Conservation (phyloP, 2,113 vertebrate genomes). For the Apodemus sylvaticus region DNA sequence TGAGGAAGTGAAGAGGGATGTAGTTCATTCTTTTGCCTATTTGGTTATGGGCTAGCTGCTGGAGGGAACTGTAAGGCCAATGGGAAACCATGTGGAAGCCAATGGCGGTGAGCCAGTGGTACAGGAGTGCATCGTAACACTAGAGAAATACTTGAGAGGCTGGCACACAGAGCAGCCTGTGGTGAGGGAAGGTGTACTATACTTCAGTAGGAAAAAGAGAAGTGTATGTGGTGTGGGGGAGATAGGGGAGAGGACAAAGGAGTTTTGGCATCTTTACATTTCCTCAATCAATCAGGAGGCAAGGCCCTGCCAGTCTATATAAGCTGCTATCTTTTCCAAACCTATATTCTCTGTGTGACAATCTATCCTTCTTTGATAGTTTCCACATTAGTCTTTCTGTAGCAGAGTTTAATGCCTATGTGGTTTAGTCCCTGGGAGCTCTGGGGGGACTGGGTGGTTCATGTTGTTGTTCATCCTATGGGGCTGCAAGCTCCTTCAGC, state of each 20-base stretch:
- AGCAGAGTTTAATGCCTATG: background rate
- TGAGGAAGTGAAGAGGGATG: background rate
- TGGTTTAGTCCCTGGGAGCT: no score
- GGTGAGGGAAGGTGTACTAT: background rate
- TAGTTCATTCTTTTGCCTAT: background rate
- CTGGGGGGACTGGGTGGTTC: no score
- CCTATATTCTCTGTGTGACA: background rate
- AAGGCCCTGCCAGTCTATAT: background rate
- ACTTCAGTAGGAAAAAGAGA: background rate
- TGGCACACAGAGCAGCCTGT: background rate
- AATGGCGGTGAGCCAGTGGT: background rate
- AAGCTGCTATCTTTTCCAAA: background rate
- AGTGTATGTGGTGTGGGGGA: background rate
- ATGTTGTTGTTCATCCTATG: no score
- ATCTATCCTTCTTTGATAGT: background rate
- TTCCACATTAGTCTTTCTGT: background rate
- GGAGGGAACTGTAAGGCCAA: background rate
- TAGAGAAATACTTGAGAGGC: background rate
- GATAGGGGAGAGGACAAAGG: background rate
- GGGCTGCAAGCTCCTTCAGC: no score
- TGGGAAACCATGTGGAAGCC: no score
- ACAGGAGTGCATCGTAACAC: background rate
- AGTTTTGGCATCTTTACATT: background rate
- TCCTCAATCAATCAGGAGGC: background rate
- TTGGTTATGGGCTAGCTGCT: background rate